Conservation (phyloP, 2,888 invertebrate genomes). For the Unio delphinus region DNA sequence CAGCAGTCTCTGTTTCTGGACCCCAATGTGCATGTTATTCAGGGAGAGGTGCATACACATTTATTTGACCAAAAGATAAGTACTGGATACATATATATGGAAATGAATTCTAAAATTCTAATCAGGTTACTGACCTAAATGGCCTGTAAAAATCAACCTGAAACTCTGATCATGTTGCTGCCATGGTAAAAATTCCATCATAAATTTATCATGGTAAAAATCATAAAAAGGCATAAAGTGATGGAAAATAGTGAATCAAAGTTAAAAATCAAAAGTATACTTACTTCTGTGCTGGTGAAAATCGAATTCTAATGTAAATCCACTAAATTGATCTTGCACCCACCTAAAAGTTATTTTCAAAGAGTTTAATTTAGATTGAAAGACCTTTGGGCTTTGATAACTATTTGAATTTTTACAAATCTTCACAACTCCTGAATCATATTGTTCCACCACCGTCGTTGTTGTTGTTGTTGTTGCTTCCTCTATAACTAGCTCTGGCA, state of each 20-base stretch:
- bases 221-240: too few species aligned
- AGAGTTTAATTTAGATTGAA: slow-evolving; percentile 52
- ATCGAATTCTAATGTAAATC: slow-evolving; percentile 52
- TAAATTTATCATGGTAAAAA: too few species aligned
- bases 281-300: slow-evolving; percentile 46
- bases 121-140: too few species aligned
- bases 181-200: too few species aligned
- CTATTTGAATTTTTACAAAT: slow-evolving; percentile 45
- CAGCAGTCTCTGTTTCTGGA: too few species aligned
- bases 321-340: slow-evolving; percentile 50
- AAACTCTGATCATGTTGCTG: too few species aligned
- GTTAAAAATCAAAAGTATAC: slow-evolving; percentile 12
- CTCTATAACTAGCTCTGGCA: slow-evolving; percentile 43
- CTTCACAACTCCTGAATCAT: slow-evolving; percentile 15
- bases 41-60: too few species aligned
- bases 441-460: slow-evolving; percentile 10
- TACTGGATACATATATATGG: too few species aligned
- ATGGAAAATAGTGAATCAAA: neutral
- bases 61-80: too few species aligned
- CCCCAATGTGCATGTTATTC: too few species aligned
- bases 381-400: slow-evolving; percentile 52
- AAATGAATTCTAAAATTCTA: too few species aligned
- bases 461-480: slow-evolving; percentile 20
- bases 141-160: too few species aligned
- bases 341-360: slow-evolving; percentile 53